Evolutionary conservation across 1,140 invertebrate genomes (phyloP).

Genomic region (Hermetia illucens): DNA sequence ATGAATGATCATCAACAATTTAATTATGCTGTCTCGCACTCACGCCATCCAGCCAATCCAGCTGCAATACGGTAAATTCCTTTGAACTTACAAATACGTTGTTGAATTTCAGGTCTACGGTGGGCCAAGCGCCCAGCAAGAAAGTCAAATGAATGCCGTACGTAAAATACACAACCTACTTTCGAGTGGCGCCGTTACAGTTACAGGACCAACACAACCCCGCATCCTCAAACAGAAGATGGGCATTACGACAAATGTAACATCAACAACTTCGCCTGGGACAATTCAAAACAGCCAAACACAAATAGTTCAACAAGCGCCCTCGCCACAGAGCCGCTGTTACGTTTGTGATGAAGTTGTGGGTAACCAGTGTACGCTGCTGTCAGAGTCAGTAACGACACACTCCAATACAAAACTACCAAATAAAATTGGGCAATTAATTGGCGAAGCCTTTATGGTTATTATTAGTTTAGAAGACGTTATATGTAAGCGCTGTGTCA

Average conservation of each 20-base stretch:
- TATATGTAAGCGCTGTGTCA: constrained; percentile 28
- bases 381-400: constrained; percentile 24
- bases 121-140: background rate
- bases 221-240: constrained; percentile 20
- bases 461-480: constrained; percentile 28
- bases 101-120: constrained; percentile 5
- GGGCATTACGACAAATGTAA: background rate
- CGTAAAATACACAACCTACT: constrained; percentile 31
- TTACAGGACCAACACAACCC: constrained; percentile 25
- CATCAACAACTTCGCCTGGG: constrained; percentile 12
- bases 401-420: constrained; percentile 27
- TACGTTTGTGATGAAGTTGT: constrained; percentile 26
- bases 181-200: constrained; percentile 27
- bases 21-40: too few species aligned
- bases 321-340: constrained; percentile 12
- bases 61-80: background rate
- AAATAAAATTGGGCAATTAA: constrained; percentile 27
- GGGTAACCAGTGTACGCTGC: constrained; percentile 12
- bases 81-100: background rate
- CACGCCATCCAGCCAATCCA: background rate
- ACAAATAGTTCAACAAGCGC: constrained; percentile 11
- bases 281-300: constrained; percentile 3
- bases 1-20: too few species aligned
- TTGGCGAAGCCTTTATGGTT: constrained; percentile 28
- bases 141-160: constrained; percentile 13